Base-by-base conservation (phyloP, 92 coral and sea anemone species). In the Epizoanthus fatuus region DNA sequence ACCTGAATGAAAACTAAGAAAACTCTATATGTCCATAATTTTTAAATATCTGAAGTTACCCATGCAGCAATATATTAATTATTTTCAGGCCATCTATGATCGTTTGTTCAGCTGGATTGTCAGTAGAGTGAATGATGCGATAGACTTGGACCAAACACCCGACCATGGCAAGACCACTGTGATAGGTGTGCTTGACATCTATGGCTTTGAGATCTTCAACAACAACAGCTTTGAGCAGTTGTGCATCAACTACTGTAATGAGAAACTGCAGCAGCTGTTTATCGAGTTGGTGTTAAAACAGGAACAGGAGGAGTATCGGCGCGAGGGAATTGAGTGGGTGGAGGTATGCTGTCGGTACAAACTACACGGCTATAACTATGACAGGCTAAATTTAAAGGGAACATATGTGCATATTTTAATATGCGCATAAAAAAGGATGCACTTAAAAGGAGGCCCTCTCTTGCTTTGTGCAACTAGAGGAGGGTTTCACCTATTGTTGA, bases 241-340 rank as follows among this genome's bases (percentile, higher is more conserved):
- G 59, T 93, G 96, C 83, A 96, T 96, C 90, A 96, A 96, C 86
- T 96, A 95, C 87, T 95, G 98, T 55, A 96, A 96, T 49, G 99
- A 96, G 86, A 96, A 96, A 75, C 98, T 96, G 15, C 99, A 96
- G 69, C 99, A 96, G 87, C 86, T 97, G 56, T 97, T 97, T 69
- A 97, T 97, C 39, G 99, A 97, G 84, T 79, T 97, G 58, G 98
- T 95, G 77, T 78, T 97, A 81, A 95, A 95, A 69, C 98, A 93
- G 67, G 99, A 97, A 59, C 99, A 97, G 66, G 99, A 95, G 68
- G 99, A 97, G 76, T 97, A 97, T 75, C 95, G 84, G 19, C 35
- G 95, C 19, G 99, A 97, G 55, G 99, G 99, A 49, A 97, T 97
- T 63, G 94, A 95, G 39, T 97, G 99, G 99, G 99, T 95, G 51